Base-by-base conservation (phyloP, 2,888 invertebrate genomes). In the Lepas anatifera region DNA sequence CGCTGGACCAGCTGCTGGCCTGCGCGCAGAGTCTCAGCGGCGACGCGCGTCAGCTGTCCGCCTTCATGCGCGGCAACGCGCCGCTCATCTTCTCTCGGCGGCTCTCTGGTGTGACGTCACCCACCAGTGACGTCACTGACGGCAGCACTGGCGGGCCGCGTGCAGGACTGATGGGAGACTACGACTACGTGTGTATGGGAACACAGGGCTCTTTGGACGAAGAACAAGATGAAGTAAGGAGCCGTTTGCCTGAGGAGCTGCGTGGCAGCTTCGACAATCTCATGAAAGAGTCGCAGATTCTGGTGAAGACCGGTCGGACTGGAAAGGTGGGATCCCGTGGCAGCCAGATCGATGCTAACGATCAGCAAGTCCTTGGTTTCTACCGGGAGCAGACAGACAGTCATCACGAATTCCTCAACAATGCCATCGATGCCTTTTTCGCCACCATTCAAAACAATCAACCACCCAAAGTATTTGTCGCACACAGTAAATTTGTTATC, bases 401-500 rank as follows among this genome's bases (percentile, higher is more conserved):
- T 22, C 93, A 95, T 79, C 89, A 91, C 76, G 87, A 87, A 32
- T 88, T 90, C 78, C 84, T 97, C 67, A 88, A 90, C 73, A 89
- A 90, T 75, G 92, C 95, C 25, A 93, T 96, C 70, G 95, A 95
- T 77, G 92, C 92, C 0, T 96, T 97, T 81, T 84, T 96, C 67
- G 86, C 89, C 76, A 91, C 93, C 8, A 90, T 97, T 52, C 93
- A 94, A 77, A 90, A 89, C 80, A 95, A 94, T 77, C 92, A 95
- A 78, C 94, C 95, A 50, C 96, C 97, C 0, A 92, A 92, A 80
- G 89, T 82, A 68, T 95, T 95, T 80, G 87, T 96, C 69, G 92
- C 93, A 22, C 92, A 95, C 79, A 92, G 93, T 69, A 96, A 96
- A 80, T 94, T 94, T 80, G 94, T 97, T 16, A 92, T 96, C 46